Evolutionary conservation across 2,113 vertebrate genomes (phyloP).

Genomic region (Mohoua ochrocephala): DNA sequence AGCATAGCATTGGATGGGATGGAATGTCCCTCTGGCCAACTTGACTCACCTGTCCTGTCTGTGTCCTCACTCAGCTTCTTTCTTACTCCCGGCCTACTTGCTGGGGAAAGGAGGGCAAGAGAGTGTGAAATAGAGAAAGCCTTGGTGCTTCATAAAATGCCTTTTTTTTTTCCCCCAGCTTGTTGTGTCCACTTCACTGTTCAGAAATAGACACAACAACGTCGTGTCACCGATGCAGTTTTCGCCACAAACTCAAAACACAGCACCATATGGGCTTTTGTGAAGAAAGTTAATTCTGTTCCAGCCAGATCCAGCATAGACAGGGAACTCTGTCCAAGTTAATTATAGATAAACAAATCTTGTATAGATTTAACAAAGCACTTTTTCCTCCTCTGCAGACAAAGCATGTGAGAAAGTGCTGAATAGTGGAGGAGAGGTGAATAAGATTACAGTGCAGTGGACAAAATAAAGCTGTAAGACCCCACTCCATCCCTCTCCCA

Average conservation of each 20-base stretch:
- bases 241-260: background rate
- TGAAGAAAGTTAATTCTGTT: background rate
- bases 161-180: fast-evolving
- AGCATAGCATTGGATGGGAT: fast-evolving
- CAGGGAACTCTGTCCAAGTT: background rate
- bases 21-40: background rate
- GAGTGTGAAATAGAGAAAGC: background rate
- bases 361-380: background rate
- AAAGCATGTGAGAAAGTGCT: background rate
- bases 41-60: fast-evolving
- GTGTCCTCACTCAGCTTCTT: background rate
- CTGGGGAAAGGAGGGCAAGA: background rate
- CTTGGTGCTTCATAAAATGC: background rate
- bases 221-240: background rate
- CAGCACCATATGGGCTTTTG: background rate
- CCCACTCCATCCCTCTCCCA: too few relatives aligned
- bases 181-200: background rate
- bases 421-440: background rate
- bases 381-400: background rate
- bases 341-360: background rate
- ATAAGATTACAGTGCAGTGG: background rate
- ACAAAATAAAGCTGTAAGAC: background rate
- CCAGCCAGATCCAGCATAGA: background rate
- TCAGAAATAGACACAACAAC: background rate
- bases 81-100: background rate